These are phyloP conservation scores for Sebastes minor DNA, from an alignment of 2,797 vertebrate genomes.

Conservation along the genomic window DNA sequence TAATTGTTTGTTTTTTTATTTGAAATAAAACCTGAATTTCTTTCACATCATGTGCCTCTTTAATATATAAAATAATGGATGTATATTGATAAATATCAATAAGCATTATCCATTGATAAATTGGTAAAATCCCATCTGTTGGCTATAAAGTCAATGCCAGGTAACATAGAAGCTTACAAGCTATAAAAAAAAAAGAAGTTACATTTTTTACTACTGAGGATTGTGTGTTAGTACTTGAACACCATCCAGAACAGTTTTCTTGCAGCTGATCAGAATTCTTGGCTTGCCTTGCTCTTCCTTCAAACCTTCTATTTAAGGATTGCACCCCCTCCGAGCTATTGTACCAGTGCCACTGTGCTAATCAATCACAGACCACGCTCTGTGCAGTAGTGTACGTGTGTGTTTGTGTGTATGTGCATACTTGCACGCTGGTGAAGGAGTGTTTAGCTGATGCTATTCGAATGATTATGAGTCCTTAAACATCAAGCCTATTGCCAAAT, in stretches of 20 bases:
- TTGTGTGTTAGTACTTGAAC: constrained; percentile 61
- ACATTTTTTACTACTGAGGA: constrained; percentile 33
- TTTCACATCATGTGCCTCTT: not conserved
- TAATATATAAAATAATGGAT: not conserved
- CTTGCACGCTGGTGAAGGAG: constrained; percentile 44
- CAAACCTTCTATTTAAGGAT: constrained; percentile 82
- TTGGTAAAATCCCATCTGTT: not conserved
- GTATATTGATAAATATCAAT: not conserved
- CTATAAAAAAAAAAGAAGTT: not conserved
- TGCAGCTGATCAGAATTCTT: constrained; percentile 82
- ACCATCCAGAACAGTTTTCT: constrained; percentile 61
- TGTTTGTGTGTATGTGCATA: constrained; percentile 8
- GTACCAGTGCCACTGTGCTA: constrained; percentile 83
- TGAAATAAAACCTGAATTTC: not conserved
- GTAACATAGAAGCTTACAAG: constrained; percentile 3
- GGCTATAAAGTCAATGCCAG: not conserved
- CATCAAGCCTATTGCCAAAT: constrained; percentile 81
- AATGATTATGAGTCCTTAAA: constrained; percentile 77
- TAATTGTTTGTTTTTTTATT: not conserved
- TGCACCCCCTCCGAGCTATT: constrained; percentile 80
- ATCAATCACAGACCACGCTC: constrained; percentile 83
- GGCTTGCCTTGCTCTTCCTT: constrained; percentile 70
- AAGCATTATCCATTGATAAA: not conserved
- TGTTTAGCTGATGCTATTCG: constrained; percentile 69
- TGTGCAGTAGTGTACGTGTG: constrained; percentile 26